Evolutionary conservation across 2,888 invertebrate genomes (phyloP), one percentile per base, ranked within the genome.

Genomic region (Reticulitermes lucifugus): DNA sequence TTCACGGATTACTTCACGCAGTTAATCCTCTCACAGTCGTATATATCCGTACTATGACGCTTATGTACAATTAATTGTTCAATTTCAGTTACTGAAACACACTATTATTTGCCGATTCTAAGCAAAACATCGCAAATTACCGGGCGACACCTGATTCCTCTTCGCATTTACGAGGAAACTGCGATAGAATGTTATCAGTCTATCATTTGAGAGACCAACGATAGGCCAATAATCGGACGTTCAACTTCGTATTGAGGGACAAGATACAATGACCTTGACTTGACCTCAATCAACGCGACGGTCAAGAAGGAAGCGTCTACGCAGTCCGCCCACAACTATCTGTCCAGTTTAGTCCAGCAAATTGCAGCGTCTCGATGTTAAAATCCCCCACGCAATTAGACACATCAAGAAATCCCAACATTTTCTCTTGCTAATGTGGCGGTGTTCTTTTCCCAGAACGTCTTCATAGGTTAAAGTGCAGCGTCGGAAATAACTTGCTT

Each of bases 251-350:
- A 71, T 2, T 35, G 46, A 80, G 22, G 35, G 60, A 35, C 59
- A 59, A 60, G 73, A 73, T 80, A 51, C 60, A 22, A 29, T 80
- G 60, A 80, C 60, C 80, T 80, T 80, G 41, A 80, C 59, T 60
- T 41, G 60, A 41, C 80, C 60, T 80, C 80, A 46, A 55, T 43
- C 55, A 55, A 29, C 55, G 79, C 12, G 35, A 65, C 5, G n/a
- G 51, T 7, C 18, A 75, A 77, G 12, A n/a, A 51, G 77, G 59
- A 79, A 79, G 79, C 21, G 18, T 3, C 70, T 2, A 70, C 6
- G 29, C 7, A 25, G 70, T 25, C 25, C 25, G n/a, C 25, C 70
- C 25, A 25, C 73, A 65, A 65, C 25, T 6, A 65, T n/a, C 65
- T 65, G 6, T 7, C 65, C 65, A 25, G 22, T n/a, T 60, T n/a